These are phyloP conservation scores for Pterois miles DNA, from an alignment of 2,797 vertebrate genomes.

Conservation along the genomic window DNA sequence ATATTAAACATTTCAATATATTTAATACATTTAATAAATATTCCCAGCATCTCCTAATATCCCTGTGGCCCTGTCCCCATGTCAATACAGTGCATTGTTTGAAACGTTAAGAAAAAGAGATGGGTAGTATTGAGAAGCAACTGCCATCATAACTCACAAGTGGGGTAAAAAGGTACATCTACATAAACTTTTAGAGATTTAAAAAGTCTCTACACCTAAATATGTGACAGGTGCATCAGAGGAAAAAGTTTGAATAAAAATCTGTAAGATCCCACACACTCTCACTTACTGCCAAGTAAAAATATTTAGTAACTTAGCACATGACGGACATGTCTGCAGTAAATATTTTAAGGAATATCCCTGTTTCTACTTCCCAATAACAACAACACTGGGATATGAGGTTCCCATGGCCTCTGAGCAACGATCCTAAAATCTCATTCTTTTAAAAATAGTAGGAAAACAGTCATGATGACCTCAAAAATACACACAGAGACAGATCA, in stretches of 20 bases:
- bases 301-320: not conserved
- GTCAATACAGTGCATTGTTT: not conserved
- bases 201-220: too few relatives aligned
- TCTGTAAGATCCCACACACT: not conserved
- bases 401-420: not conserved
- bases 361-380: not conserved
- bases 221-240: too few relatives aligned
- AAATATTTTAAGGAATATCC: not conserved
- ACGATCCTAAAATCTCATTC: not conserved
- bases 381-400: not conserved
- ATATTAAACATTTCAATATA: too few relatives aligned
- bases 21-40: too few relatives aligned
- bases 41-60: too few relatives aligned
- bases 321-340: not conserved
- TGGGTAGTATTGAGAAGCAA: not conserved
- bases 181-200: not conserved
- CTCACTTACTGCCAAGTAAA: not conserved
- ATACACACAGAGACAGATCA: not conserved
- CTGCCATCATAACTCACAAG: not conserved
- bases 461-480: not conserved
- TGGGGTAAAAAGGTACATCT: not conserved
- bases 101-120: not conserved
- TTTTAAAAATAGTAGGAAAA: constrained; percentile 33
- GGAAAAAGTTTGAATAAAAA: not conserved
- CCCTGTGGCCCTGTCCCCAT: too few relatives aligned